Evolutionary conservation across 2,888 invertebrate genomes (phyloP), one percentile per base, ranked within the genome.

Genomic region (Molanna angustata): DNA sequence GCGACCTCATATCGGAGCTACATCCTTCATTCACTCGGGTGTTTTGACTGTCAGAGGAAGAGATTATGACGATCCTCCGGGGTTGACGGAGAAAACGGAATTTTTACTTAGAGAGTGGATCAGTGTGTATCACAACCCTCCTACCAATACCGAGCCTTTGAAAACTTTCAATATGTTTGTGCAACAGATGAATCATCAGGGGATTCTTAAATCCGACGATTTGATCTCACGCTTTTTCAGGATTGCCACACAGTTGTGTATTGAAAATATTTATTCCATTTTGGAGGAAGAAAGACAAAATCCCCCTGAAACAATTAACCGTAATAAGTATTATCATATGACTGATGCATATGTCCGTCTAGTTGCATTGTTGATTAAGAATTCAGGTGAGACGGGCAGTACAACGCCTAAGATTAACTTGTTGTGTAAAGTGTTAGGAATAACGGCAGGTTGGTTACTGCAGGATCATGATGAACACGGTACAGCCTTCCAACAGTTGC

Each of bases 151-250:
- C 35, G 93, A 93, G 66, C 84, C 91, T 0, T 86, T 87, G 1
- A 95, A 95, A 70, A 92, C 95, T 33, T 96, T 98, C 71, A 87
- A 90, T 58, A 75, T 91, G 61, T 97, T 97, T 71, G 94, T 98
- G 2, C 93, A 93, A 65, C 90, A 95, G 71, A 94, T 99, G 95
- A 96, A 96, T 69, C 39, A 44, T 17, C 90, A 93, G 63, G 94
- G 99, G 3, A 94, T 99, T 55, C 76, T 97, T 47, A 97, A 97
- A 71, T 95, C 96, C 0, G 99, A 99, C 67, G 98, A 99, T 66
- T 80, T 96, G 65, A 96, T 99, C 58, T 94, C 96, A 0, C 78
- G 97, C 52, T 99, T 99, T 78, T 97, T 99, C 80, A 85, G 98
- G 37, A 84, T 97, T 56, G 94, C 95, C 50, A 94, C 95, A 0